A percentile compares a stretch with the other conserved stretches of the same genome.
phyloP scores from a whole-genome alignment of 2,113 vertebrate genomes.

The Entomyzon cyanotis region DNA sequence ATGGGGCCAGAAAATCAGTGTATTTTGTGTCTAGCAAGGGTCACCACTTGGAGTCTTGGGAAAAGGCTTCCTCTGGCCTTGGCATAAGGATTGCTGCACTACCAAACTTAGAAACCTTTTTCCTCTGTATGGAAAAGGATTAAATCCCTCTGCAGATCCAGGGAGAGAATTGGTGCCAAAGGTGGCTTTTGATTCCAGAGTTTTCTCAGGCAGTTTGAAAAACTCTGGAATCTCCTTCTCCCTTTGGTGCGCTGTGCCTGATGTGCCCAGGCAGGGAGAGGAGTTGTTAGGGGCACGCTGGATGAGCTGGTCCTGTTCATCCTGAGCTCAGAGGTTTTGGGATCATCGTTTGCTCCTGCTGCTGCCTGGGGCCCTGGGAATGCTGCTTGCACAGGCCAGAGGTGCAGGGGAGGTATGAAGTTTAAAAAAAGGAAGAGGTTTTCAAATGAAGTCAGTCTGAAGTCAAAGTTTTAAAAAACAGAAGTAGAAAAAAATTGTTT shows the following conservation, averaged over 20 bases:
- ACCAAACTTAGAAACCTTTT: background rate
- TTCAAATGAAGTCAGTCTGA: background rate
- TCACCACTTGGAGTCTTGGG: background rate
- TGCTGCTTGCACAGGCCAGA: background rate
- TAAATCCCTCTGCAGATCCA: background rate
- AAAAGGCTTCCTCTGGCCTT: background rate
- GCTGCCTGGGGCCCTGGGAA: background rate
- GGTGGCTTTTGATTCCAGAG: background rate
- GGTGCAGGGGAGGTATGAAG: background rate
- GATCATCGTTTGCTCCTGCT: rapidly evolving
- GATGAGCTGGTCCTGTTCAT: background rate
- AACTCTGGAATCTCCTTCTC: background rate
- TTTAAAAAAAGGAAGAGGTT: background rate
- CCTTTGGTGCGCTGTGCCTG: background rate
- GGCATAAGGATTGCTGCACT: background rate
- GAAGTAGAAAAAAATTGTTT: background rate
- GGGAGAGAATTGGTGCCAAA: background rate
- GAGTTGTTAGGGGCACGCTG: background rate
- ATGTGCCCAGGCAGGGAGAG: background rate
- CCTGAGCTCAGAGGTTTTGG: background rate
- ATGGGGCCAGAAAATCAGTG: background rate
- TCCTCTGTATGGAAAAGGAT: rapidly evolving
- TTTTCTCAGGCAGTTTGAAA: background rate
- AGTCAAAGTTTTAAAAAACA: background rate
- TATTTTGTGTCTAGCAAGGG: background rate